Evolutionary conservation across 2,888 invertebrate species (phyloP), one percentile per base, ranked within the genome.

Genomic region (Gryllus longicercus): DNA sequence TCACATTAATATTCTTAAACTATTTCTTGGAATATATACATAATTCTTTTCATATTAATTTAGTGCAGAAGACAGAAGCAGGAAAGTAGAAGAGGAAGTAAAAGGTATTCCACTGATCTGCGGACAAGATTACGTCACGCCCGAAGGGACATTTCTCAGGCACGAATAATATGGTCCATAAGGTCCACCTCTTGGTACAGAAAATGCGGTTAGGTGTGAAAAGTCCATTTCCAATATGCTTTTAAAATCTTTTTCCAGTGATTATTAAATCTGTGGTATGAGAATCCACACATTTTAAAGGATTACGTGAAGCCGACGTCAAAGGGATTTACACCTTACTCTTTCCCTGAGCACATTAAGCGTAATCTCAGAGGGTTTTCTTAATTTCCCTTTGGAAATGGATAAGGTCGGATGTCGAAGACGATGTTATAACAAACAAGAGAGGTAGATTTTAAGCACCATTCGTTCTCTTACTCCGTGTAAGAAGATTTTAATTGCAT

Each of bases 191-290:
- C 63, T n/a, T 63, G 63, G 63, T 18, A n/a, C 63, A 63, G 63
- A n/a, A 63, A 63, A 63, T 63, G n/a, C 63, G 63, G 63, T 63
- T 63, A n/a, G 63, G 63, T 63, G n/a, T n/a, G 16, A 63, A 63
- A 63, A 38, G n/a, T 63, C 63, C 63, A 63, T 63, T 63, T 63
- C 63, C 63, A 63, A 63, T 63, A 63, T 63, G 63, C 63, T 63
- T 63, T 63, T 63, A 63, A 63, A 63, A 63, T 63, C 63, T 63
- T 63, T 63, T 63, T n/a, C 63, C 63, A 14, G 63, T n/a, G 63
- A 63, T 18, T 63, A 63, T 63, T 63, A 63, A 63, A 18, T 63
- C 63, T 63, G 63, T n/a, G n/a, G 63, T 63, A 63, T n/a, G 63
- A 63, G 14, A 63, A 63, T 63, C 63, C 63, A 63, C 63, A 63